Evolutionary conservation across 2,888 invertebrate genomes (phyloP).

Genomic region (Tetheella fluctuosa): DNA sequence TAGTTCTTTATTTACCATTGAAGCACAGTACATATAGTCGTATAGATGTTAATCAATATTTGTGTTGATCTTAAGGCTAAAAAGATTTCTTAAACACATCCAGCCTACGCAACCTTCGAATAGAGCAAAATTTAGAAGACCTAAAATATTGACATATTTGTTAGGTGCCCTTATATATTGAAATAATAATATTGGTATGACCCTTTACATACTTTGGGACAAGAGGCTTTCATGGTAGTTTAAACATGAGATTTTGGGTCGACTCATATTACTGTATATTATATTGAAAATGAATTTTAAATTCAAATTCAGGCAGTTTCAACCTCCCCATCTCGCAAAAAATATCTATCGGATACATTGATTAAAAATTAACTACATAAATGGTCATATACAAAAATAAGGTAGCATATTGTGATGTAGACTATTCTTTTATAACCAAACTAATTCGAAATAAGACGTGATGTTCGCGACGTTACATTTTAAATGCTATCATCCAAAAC

Average conservation of each 20-base stretch:
- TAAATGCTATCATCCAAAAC: no score
- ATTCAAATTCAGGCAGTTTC: neutral
- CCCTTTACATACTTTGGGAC: slow-evolving; percentile 5
- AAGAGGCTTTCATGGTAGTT: neutral
- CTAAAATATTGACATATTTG: slow-evolving; percentile 1
- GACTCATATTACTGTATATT: neutral
- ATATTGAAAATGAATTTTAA: neutral
- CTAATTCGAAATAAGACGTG: no score
- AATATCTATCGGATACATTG: neutral
- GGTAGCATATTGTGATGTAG: no score
- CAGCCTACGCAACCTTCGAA: neutral
- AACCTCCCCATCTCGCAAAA: neutral
- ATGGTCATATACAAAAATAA: no score
- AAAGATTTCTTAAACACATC: neutral
- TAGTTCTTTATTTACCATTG: no score
- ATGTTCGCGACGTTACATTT: no score
- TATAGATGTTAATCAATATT: neutral
- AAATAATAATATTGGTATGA: slow-evolving; percentile 1
- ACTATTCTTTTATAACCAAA: no score
- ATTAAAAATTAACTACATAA: neutral
- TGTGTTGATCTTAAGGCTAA: neutral
- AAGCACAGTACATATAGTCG: neutral
- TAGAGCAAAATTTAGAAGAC: neutral
- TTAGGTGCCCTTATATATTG: neutral
- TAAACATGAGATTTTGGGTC: slow-evolving; percentile 4